These are phyloP conservation scores for Watsonalla binaria DNA, from an alignment of 2,888 invertebrate genomes.

Conservation along the genomic window DNA sequence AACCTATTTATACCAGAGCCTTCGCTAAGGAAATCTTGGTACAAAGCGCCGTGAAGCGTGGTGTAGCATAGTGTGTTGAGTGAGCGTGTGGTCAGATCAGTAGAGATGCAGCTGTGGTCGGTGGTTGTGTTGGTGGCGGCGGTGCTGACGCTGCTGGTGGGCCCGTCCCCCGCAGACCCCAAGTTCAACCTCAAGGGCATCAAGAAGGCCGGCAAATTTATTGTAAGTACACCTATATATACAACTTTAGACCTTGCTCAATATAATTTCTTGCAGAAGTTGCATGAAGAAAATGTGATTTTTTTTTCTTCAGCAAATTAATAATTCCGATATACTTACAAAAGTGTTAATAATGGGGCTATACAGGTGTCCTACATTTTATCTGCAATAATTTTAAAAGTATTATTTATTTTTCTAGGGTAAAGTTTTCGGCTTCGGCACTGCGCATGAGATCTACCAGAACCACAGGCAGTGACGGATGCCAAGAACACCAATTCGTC, in stretches of 20 bases:
- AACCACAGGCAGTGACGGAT: no score
- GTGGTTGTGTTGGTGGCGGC: constrained; percentile 23
- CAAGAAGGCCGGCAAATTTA: constrained; percentile 18
- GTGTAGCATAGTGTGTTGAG: not conserved
- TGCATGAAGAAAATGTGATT: no score
- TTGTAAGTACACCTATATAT: constrained; percentile 20
- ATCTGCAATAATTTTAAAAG: no score
- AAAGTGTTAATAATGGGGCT: no score
- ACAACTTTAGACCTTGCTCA: constrained; percentile 1
- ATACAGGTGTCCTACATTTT: no score
- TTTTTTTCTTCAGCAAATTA: not conserved
- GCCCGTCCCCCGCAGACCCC: constrained; percentile 17
- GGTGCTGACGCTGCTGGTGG: constrained; percentile 23
- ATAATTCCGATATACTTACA: no score
- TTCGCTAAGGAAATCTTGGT: no score
- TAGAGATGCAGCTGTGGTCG: constrained; percentile 25
- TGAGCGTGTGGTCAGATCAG: not conserved
- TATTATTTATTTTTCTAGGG: no score
- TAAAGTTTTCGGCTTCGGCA: no score
- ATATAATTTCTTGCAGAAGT: not conserved
- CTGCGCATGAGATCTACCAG: no score
- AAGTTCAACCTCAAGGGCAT: constrained; percentile 17
- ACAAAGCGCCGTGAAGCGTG: not conserved
- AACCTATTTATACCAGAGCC: no score
- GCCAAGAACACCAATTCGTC: no score